These are phyloP conservation scores for Montipora foliosa DNA, from an alignment of 64 coral and sea anemone genomes.

Conservation along the genomic window DNA sequence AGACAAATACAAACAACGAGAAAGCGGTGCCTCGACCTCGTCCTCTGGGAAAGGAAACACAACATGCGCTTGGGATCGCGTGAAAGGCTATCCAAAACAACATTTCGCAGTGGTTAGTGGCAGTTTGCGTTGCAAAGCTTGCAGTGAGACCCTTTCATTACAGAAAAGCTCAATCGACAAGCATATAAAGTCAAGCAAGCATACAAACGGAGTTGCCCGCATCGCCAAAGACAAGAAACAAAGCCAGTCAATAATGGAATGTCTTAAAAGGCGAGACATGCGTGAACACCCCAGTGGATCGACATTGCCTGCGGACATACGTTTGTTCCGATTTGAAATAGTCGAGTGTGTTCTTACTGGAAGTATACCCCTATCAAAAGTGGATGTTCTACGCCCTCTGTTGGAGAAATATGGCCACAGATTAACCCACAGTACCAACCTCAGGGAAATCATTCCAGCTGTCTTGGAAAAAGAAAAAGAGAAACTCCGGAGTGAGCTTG, in stretches of 20 bases:
- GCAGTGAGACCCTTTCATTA: slow-evolving; percentile 66
- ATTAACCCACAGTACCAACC: slow-evolving; percentile 64
- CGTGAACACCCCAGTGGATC: slow-evolving; percentile 65
- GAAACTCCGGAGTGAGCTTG: slow-evolving; percentile 60
- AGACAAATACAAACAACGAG: slow-evolving; percentile 70
- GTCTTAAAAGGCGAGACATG: slow-evolving; percentile 46
- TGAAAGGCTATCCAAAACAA: slow-evolving; percentile 71
- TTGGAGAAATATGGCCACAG: slow-evolving; percentile 74
- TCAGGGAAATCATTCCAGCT: slow-evolving; percentile 46
- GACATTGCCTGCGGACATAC: slow-evolving; percentile 68
- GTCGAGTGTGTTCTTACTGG: slow-evolving; percentile 75
- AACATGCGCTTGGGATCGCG: slow-evolving; percentile 62
- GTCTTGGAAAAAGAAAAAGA: slow-evolving; percentile 2
- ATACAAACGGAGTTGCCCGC: slow-evolving; percentile 71
- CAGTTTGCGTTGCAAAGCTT: slow-evolving; percentile 63
- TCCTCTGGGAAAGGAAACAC: slow-evolving; percentile 53
- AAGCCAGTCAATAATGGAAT: slow-evolving; percentile 72
- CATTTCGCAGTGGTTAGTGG: slow-evolving; percentile 73
- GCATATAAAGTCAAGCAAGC: slow-evolving; percentile 58
- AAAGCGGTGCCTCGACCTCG: slow-evolving; percentile 11
- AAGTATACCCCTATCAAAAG: slow-evolving; percentile 69
- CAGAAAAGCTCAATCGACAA: slow-evolving; percentile 72
- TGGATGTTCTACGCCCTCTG: slow-evolving; percentile 65
- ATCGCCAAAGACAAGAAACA: slow-evolving; percentile 66
- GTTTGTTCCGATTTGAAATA: slow-evolving; percentile 66